Evolutionary conservation across 2,888 invertebrate species (phyloP), one percentile per base, ranked within the genome.

Genomic region (Pediacus dermestoides): DNA sequence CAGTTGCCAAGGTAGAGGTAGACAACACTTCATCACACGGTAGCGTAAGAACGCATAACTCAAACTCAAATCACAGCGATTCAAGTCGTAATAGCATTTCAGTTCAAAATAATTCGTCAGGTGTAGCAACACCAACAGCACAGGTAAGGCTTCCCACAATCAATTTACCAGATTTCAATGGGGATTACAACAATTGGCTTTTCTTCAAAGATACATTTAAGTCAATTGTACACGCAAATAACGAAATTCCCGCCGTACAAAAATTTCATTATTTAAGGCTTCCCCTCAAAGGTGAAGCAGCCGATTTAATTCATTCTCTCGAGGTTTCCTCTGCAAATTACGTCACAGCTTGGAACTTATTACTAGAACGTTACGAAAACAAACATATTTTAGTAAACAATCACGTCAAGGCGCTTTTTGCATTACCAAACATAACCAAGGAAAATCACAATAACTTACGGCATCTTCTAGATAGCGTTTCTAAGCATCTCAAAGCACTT

Each of bases 241-340:
- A 18, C 1, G 8, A 6, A 10, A n/a, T 44, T 16, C 21, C 42
- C 1, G 23, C 37, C 12, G 21, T 38, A 13, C 37, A 38, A 23
- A 42, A 42, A 42, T 42, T 33, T 28, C 37, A 42, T 37, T 42
- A 42, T 28, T 33, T 42, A 33, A 33, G 30, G 25, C 38, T 37
- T n/a, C 30, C 33, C 21, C 13, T 42, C 7, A 27, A 23, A 8
- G 30, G 34, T 25, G 30, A 38, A 18, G 31, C 42, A 6, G 30
- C 30, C 9, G 10, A 26, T 10, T 25, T 25, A 4, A 42, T 42
- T 8, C 11, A 42, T 23, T 30, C 37, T 8, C 13, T 42, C 23
- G 37, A 37, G 25, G 11, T 42, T 4, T 31, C 41, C 9, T 12
- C 16, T 8, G 27, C 26, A 32, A 42, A 42, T 37, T 42, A 42